Evolutionary conservation across 2,797 vertebrate species (phyloP).

Genomic region (Tolypeutes matacus): DNA sequence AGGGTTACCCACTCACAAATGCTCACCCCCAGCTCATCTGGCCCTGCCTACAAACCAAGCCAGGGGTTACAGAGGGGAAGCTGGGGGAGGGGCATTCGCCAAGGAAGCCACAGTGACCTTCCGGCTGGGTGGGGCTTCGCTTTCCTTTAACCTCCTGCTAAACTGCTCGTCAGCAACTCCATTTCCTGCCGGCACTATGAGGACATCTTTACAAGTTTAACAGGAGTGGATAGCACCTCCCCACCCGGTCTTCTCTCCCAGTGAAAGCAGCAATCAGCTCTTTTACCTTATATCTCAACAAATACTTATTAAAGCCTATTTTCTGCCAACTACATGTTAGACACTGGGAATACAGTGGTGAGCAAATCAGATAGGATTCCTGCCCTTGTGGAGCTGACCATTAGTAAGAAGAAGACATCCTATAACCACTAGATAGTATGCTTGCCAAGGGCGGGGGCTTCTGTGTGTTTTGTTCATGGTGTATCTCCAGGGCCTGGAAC

Average conservation of each 20-base stretch:
- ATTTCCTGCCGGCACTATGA: constrained; percentile 59
- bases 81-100: neutral
- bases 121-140: constrained; percentile 54
- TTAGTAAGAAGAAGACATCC: neutral
- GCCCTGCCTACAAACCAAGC: constrained; percentile 15
- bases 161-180: constrained; percentile 65
- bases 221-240: neutral
- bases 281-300: neutral
- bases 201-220: neutral
- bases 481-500: neutral
- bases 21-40: neutral
- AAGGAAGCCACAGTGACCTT: constrained; percentile 63
- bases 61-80: neutral
- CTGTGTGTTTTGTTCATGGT: neutral
- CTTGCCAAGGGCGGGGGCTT: neutral
- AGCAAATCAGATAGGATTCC: neutral
- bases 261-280: neutral
- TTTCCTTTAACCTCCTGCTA: constrained; percentile 42
- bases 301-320: neutral
- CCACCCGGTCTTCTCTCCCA: neutral
- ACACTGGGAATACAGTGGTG: neutral
- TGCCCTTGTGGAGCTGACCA: neutral
- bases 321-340: neutral
- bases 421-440: neutral
- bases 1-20: neutral